Base-by-base conservation (phyloP, 2,797 vertebrate genomes). In the Lates japonicus region DNA sequence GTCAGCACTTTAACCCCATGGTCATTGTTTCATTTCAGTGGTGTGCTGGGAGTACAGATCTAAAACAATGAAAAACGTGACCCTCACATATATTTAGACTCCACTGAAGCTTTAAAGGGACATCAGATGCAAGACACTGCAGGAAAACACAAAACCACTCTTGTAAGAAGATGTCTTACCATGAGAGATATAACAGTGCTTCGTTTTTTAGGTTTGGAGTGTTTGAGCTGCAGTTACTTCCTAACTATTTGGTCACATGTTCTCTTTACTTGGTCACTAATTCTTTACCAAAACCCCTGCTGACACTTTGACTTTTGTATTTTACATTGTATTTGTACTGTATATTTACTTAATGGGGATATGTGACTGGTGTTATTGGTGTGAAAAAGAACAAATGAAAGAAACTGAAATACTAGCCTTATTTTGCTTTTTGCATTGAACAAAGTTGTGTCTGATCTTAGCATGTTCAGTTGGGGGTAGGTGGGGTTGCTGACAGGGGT, bases 231-330 rank as follows among this genome's bases (percentile, higher is more conserved):
- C 1, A 57, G 85, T 85, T 84, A 89, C 74, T 84, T 31, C 54
- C 54, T 87, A 78, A 91, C 86, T 51, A 31, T 46, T 54, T 31
- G 62, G 74, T 90, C 83, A 88, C 68, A 72, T 83, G 83, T 35
- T 82, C 20, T 6, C 52, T 55, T 80, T 75, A 87, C 82, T 83
- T 63, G 48, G 76, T 90, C 65, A 91, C 84, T 67, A 62, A 88
- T 88, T 86, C 46, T 37, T 25, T 52, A 44, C 55, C 64, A 10
- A 75, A 63, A 44, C 11, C 3, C 67, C 57, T 46, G 41, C 48
- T 74, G 65, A 71, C 48, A 59, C 57, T 55, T 60, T 69, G 44
- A 54, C 19, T 51, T 64, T 55, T 70, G 48, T 46, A 7, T 76
- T 51, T 68, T 10, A 37, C 20, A 31, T 39, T 63, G 8, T 17